Base-by-base conservation (phyloP, 2,113 vertebrate species). In the Scomber scombrus region DNA sequence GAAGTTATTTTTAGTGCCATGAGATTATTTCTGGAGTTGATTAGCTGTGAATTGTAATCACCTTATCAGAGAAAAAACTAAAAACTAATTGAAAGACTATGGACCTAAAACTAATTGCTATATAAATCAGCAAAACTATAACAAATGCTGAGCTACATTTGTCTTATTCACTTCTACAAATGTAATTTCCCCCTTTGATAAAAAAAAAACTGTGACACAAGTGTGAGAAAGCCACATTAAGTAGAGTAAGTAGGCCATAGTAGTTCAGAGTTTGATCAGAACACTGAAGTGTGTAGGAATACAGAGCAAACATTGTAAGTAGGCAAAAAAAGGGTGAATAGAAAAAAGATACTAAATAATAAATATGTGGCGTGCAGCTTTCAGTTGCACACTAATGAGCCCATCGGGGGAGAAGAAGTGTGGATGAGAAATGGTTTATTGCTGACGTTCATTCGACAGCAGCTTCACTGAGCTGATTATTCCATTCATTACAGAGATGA, bases 371-470 rank as follows among this genome's bases (percentile, higher is more conserved):
- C 26, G 67, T 43, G 75, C 63, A 23, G 74, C 76, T 51, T 77
- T 82, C 81, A 84, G 84, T 78, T 18, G 81, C 73, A 16, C 77
- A 29, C 81, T 92, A 92, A 91, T 89, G 91, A 91, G 87, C 78
- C 85, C 85, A 54, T 75, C 58, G 75, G 82, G 82, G 80, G 72
- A 83, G 80, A 75, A 75, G 80, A 51, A 71, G 75, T 64, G 69
- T 72, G 84, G 78, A 85, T 66, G 85, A 86, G 78, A 66, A 81
- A 83, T 62, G 85, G 49, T 75, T 86, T 49, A 58, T 62, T 56
- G 76, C 74, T 77, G 86, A 89, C 15, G 85, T 75, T 65, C 56
- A 18, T 58, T 82, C 51, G 79, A 88, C 77, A 85, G 76, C 74
- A 57, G 71, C 82, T 69, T 84, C 71, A 9, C 80, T 23, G 62